Base-by-base conservation (phyloP, 2,797 vertebrate species). In the Cetoscarus ocellatus region DNA sequence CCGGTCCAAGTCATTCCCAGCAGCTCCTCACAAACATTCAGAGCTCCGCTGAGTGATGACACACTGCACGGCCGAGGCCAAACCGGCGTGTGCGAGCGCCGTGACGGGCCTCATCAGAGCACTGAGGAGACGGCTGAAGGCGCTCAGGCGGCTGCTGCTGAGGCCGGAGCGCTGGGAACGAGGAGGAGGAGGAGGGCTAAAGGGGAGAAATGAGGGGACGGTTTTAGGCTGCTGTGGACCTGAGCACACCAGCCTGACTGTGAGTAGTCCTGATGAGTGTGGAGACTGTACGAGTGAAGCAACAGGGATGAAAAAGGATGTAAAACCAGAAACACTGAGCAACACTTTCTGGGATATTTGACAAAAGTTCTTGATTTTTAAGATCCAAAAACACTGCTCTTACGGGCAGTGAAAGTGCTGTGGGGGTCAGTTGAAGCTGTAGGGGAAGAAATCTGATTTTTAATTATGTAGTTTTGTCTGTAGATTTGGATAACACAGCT, bases 51-150 rank as follows among this genome's bases (percentile, higher is more conserved):
- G 12, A 7, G 47, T 0, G 27, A 90, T 89, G 91, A 84, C 84
- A 0, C 75, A 10, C 42, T 52, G 51, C 2, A 27, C 72, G 17
- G 44, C 77, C 0, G 64, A 74, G 51, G 61, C 70, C 57, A 86
- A 83, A 67, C 71, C 67, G 62, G n/a, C 56, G 15, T 75, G 73
- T 10, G 40, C 52, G 49, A 38, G 81, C 10, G 13, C 75, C 6
- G 39, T 65, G 0, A 3, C 61, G 45, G 42, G 74, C 42, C 77
- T 94, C n/a, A 8, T 86, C 53, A 12, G 82, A 8, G 71, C 68
- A 0, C 73, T 93, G 48, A 85, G 84, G 73, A 49, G 80, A n/a
- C 70, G 80, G 7, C 88, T 94, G n/a, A 93, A 93, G 80, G 86
- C 84, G 15, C 87, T 94, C 7, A 54, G 80, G 0, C 69, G 76